Evolutionary conservation across 1,140 invertebrate species (phyloP).

Genomic region (Drosophila saltans): DNA sequence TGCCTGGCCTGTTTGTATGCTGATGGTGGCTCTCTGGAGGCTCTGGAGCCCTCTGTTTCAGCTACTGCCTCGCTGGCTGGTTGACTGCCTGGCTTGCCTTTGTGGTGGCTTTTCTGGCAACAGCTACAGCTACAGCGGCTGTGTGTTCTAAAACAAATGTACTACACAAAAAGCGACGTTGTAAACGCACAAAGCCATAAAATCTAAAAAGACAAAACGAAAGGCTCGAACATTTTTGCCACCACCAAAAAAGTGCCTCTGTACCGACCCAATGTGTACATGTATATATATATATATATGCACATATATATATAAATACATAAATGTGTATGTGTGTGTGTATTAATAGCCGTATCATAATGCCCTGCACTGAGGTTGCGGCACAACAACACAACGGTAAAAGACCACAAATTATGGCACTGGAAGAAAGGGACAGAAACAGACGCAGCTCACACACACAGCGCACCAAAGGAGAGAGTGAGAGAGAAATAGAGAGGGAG

Average conservation of each 20-base stretch:
- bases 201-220: conserved; percentile 80
- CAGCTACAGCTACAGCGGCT: conserved; percentile 18
- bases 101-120: conserved; percentile 39
- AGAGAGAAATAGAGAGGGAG: not conserved
- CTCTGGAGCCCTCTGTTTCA: conserved; percentile 28
- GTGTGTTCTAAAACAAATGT: conserved; percentile 79
- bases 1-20: not conserved
- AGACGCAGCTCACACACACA: conserved; percentile 25
- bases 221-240: conserved; percentile 74
- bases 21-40: conserved; percentile 36
- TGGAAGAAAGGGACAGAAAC: conserved; percentile 17
- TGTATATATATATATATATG: not conserved
- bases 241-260: conserved; percentile 67
- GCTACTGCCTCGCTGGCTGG: not conserved
- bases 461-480: conserved; percentile 10
- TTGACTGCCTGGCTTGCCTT: not conserved
- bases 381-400: conserved; percentile 57
- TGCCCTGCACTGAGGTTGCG: conserved; percentile 60
- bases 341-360: conserved; percentile 68
- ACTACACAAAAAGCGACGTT: conserved; percentile 74
- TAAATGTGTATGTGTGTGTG: conserved; percentile 37
- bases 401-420: conserved; percentile 77
- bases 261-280: conserved; percentile 8
- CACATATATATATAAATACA: not conserved
- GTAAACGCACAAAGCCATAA: conserved; percentile 79